A percentile compares a stretch with the other conserved stretches of the same genome.
Conservation (phyloP, 2,113 vertebrate genomes). For the Gallinago paraguaiae region DNA sequence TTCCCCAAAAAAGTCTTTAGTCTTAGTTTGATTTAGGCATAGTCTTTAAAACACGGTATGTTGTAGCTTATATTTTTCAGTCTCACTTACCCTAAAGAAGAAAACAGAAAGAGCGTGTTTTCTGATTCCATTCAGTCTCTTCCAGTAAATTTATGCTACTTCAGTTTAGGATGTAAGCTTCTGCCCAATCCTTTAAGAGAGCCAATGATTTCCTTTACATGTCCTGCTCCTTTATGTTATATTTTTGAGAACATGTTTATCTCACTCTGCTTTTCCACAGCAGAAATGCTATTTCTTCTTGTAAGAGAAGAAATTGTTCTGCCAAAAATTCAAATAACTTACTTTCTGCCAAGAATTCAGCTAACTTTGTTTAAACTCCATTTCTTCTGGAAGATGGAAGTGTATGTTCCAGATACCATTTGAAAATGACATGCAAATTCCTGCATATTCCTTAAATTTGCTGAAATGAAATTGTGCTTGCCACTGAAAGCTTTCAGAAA, state of each 20-base stretch:
- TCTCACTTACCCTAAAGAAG: neutral
- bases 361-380: neutral
- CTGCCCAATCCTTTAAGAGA: neutral
- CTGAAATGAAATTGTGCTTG: neutral
- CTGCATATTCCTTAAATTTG: neutral
- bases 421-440: neutral
- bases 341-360: neutral
- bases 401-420: neutral
- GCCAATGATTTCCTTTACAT: neutral
- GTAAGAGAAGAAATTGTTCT: neutral
- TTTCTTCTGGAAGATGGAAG: neutral
- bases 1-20: neutral
- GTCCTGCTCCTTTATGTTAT: neutral
- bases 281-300: neutral
- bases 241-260: neutral
- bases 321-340: neutral
- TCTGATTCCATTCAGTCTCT: neutral
- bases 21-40: neutral
- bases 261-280: neutral
- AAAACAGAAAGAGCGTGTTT: neutral
- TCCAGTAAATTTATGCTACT: neutral
- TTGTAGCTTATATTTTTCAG: neutral
- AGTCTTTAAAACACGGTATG: neutral
- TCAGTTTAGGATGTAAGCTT: neutral
- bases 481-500: neutral